These are phyloP conservation scores for Mustela lutreola DNA, from an alignment of 2,113 vertebrate genomes.

Conservation along the genomic window DNA sequence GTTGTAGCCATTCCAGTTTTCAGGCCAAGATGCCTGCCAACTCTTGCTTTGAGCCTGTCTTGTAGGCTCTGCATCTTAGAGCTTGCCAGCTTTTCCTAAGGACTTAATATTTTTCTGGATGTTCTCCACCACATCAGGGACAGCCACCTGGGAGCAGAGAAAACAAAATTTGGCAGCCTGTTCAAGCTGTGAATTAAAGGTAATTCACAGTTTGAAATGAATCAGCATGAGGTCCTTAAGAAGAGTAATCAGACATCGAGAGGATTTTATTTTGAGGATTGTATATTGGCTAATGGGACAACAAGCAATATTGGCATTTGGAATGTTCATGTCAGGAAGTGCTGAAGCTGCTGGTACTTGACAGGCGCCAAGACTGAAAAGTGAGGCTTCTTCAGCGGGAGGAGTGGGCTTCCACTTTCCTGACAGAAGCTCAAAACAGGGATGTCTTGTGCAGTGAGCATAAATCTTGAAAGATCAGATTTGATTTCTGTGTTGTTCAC, in stretches of 20 bases:
- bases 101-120: conserved; percentile 85
- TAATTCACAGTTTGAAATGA: conserved; percentile 88
- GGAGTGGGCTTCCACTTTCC: conserved; percentile 67
- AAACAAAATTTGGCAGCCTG: conserved; percentile 87
- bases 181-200: conserved; percentile 88
- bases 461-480: conserved; percentile 46
- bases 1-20: conserved; percentile 43
- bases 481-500: conserved; percentile 4
- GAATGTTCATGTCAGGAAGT: conserved; percentile 79
- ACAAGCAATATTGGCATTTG: conserved; percentile 85
- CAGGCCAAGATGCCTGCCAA: conserved; percentile 55
- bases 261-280: conserved; percentile 84
- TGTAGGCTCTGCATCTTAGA: conserved; percentile 64
- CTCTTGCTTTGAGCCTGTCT: conserved; percentile 71
- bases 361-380: conserved; percentile 63
- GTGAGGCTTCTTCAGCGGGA: conserved; percentile 26
- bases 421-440: conserved; percentile 41
- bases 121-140: conserved; percentile 83
- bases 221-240: conserved; percentile 86
- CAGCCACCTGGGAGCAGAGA: conserved; percentile 85
- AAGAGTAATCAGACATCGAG: conserved; percentile 88
- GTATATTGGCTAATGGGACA: conserved; percentile 86
- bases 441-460: conserved; percentile 20
- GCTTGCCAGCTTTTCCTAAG: conserved; percentile 79
- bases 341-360: conserved; percentile 71